Evolutionary conservation across 2,888 invertebrate genomes (phyloP).

Genomic region (Caradrina kadenii): DNA sequence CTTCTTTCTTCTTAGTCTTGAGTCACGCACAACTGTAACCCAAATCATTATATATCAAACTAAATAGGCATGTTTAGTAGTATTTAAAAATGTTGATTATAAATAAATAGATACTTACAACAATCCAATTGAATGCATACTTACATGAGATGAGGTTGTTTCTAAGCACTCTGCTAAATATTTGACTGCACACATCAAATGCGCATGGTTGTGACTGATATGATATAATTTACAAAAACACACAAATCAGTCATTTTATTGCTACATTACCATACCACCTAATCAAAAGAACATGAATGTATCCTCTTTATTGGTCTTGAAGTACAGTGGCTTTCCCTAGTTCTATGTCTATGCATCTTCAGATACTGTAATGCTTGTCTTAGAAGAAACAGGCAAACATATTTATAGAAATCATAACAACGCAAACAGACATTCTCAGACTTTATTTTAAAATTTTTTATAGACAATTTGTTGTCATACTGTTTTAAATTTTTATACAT

Average conservation of each 20-base stretch:
- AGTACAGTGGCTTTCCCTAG: neutral
- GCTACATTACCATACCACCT: conserved; percentile 16
- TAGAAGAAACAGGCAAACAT: neutral
- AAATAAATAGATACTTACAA: conserved; percentile 81
- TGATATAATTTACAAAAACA: conserved; percentile 38
- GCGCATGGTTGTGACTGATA: conserved; percentile 34
- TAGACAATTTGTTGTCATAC: neutral
- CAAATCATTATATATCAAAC: conserved; percentile 71
- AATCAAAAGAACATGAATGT: neutral
- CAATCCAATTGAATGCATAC: conserved; percentile 65
- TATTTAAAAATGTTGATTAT: conserved; percentile 69
- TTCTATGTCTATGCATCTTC: neutral
- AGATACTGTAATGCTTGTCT: neutral
- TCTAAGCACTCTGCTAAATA: conserved; percentile 59
- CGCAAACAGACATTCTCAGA: neutral
- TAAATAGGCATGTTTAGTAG: conserved; percentile 32
- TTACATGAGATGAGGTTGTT: conserved; percentile 62
- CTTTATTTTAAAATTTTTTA: neutral
- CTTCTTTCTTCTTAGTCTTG: conserved; percentile 71
- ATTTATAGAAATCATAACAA: conserved; percentile 2
- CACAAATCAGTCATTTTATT: conserved; percentile 34
- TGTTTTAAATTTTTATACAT: neutral
- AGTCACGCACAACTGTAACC: conserved; percentile 75
- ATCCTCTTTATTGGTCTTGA: neutral
- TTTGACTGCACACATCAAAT: conserved; percentile 48